Conservation (phyloP, 2,888 invertebrate species). For the Patella pellucida region DNA sequence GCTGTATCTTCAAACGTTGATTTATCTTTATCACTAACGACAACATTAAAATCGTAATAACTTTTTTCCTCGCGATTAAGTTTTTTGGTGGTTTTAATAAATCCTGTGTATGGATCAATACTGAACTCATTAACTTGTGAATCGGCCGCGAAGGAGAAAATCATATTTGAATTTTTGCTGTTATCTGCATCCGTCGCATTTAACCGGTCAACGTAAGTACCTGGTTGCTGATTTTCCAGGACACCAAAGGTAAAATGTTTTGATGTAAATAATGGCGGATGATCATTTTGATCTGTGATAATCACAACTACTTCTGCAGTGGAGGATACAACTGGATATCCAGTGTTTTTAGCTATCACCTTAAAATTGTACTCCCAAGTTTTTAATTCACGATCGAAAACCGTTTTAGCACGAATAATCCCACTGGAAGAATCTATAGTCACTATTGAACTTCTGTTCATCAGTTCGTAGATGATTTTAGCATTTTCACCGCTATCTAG, state of each 20-base stretch:
- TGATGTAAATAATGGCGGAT: conserved; percentile 33
- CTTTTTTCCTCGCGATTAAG: conserved; percentile 33
- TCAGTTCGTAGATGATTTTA: conserved; percentile 27
- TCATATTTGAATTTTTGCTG: conserved; percentile 13
- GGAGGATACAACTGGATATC: conserved; percentile 78
- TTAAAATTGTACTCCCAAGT: conserved; percentile 84
- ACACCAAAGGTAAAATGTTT: conserved; percentile 34
- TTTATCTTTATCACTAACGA: conserved; percentile 36
- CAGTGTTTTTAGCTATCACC: conserved; percentile 86
- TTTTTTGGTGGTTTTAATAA: conserved; percentile 29
- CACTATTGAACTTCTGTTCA: background rate
- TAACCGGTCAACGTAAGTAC: conserved; percentile 34
- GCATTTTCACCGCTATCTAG: conserved; percentile 36
- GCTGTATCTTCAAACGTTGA: conserved; percentile 34
- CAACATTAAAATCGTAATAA: conserved; percentile 34
- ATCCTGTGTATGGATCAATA: conserved; percentile 36
- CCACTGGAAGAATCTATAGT: background rate
- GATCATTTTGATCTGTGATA: conserved; percentile 94
- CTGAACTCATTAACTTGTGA: conserved; percentile 26
- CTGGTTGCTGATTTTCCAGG: conserved; percentile 29
- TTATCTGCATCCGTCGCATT: conserved; percentile 34
- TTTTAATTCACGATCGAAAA: conserved; percentile 57
- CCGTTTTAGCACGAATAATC: background rate
- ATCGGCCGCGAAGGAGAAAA: conserved; percentile 16
- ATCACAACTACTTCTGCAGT: conserved; percentile 93